These are phyloP conservation scores for Drosophila rubida DNA, from an alignment of 2,888 invertebrate species.

Conservation along the genomic window DNA sequence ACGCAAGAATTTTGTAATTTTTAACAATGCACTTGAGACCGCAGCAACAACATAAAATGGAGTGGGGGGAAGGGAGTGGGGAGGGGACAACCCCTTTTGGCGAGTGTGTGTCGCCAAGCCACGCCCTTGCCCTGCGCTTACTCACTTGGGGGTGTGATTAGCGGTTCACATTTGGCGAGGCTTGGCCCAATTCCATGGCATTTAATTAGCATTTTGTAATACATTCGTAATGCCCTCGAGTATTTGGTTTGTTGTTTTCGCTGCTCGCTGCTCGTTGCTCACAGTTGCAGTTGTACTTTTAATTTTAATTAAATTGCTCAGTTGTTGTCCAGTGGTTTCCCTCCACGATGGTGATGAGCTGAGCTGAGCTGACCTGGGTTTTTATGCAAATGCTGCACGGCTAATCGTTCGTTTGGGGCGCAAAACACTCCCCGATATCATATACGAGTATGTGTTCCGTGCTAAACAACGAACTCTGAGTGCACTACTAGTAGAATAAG, in stretches of 20 bases:
- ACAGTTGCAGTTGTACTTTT: conserved; percentile 53
- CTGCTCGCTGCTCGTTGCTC: conserved; percentile 10
- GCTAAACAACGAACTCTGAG: too few relatives aligned
- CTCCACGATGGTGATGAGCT: conserved; percentile 39
- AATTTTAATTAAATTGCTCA: conserved; percentile 76
- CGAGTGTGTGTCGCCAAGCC: too few relatives aligned
- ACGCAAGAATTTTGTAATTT: conserved; percentile 63
- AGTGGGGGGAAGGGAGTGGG: too few relatives aligned
- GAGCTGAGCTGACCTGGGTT: conserved; percentile 9
- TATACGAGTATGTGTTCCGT: background rate
- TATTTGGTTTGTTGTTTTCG: conserved; percentile 44
- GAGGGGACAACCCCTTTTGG: conserved; percentile 13
- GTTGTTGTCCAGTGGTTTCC: conserved; percentile 44
- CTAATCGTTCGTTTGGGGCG: conserved; percentile 54
- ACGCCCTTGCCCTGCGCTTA: conserved; percentile 19
- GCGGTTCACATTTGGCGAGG: conserved; percentile 61
- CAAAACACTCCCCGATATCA: conserved; percentile 39
- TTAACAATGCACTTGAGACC: conserved; percentile 61
- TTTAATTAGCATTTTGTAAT: conserved; percentile 79
- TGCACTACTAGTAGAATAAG: too few relatives aligned
- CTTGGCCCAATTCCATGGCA: conserved; percentile 70
- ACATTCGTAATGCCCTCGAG: conserved; percentile 72
- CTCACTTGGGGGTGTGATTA: conserved; percentile 59
- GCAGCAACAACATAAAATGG: too few relatives aligned
- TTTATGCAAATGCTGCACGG: conserved; percentile 45